Percentiles rank a stretch among this genome's conserved stretches.
Evolutionary conservation across 2,888 invertebrate species (phyloP).

Genomic region (Abscondita cerata): DNA sequence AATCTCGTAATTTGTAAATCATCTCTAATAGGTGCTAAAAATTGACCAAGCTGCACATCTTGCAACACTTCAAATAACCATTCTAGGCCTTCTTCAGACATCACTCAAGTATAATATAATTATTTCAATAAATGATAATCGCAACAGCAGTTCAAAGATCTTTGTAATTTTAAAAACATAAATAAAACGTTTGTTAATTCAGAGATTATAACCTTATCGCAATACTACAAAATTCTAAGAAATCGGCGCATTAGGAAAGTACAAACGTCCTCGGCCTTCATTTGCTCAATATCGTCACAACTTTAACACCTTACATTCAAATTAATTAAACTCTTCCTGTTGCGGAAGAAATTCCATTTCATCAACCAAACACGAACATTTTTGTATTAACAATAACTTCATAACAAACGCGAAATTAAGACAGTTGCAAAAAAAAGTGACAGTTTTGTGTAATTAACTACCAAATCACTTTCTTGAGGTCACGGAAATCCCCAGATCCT

Average conservation of each 20-base stretch:
- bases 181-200: not conserved
- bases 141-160: constrained; percentile 4
- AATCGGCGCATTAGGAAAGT: not conserved
- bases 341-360: not conserved
- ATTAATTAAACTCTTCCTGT: not conserved
- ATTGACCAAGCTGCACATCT: constrained; percentile 92
- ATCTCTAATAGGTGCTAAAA: constrained; percentile 87
- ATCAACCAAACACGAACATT: constrained; percentile 9
- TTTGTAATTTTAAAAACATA: not conserved
- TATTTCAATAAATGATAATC: not conserved
- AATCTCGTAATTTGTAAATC: constrained; percentile 89
- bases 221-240: not conserved
- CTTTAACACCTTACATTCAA: not conserved
- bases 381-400: not conserved
- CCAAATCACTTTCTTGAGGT: no score
- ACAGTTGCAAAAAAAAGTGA: no score
- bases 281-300: not conserved
- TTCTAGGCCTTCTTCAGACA: constrained; percentile 69
- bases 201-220: constrained; percentile 5
- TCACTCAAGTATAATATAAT: constrained; percentile 30
- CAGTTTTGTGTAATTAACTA: no score
- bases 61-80: constrained; percentile 86
- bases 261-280: not conserved
- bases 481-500: no score
- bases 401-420: no score